phyloP scores from a whole-genome alignment of 2,113 vertebrate genomes.

The Elephantulus edwardii region DNA sequence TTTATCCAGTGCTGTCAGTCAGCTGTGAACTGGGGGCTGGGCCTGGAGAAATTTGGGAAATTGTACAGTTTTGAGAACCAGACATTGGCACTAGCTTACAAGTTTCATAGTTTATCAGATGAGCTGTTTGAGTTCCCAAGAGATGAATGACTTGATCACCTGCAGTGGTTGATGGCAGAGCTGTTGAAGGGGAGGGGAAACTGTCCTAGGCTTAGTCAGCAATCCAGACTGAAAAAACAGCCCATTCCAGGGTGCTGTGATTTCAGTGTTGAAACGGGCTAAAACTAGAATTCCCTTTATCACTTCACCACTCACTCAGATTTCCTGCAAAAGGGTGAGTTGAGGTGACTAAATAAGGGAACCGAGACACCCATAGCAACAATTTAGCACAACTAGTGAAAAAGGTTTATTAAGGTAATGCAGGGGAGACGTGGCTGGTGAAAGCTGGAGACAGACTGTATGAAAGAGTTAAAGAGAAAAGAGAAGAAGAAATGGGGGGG shows the following conservation, averaged over 20 bases:
- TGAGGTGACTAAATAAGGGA: too few relatives aligned
- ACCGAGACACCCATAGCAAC: too few relatives aligned
- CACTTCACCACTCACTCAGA: too few relatives aligned
- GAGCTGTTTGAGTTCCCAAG: not conserved
- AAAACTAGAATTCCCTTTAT: too few relatives aligned
- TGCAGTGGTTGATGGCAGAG: not conserved
- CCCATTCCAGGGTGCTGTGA: not conserved
- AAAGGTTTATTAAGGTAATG: too few relatives aligned
- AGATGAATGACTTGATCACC: not conserved
- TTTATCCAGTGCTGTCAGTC: not conserved
- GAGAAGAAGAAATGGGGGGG: not conserved
- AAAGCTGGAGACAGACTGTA: too few relatives aligned
- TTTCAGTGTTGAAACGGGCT: too few relatives aligned
- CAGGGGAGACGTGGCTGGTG: too few relatives aligned
- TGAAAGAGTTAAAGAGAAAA: too few relatives aligned
- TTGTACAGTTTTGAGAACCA: not conserved
- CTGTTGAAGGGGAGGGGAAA: not conserved
- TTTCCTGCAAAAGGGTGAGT: too few relatives aligned
- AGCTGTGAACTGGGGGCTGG: not conserved
- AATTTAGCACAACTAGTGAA: too few relatives aligned
- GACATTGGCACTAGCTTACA: not conserved
- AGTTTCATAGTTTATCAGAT: conserved; percentile 16
- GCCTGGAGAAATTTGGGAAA: not conserved
- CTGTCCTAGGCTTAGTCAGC: not conserved
- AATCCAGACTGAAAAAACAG: not conserved